These are phyloP conservation scores for Falco punctatus DNA, from an alignment of 2,113 vertebrate genomes.

Conservation along the genomic window DNA sequence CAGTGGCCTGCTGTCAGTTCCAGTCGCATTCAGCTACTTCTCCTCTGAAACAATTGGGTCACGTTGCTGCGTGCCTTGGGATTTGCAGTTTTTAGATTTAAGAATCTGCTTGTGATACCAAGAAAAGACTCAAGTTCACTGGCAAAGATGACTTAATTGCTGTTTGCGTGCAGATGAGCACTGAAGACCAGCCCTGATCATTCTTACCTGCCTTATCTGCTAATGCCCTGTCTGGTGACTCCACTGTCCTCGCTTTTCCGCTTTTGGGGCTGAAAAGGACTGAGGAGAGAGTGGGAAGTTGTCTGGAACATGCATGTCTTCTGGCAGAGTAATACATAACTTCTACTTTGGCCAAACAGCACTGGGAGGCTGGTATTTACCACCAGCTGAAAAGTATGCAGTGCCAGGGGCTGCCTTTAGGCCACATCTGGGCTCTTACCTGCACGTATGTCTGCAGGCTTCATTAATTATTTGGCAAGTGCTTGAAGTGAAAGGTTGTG, in stretches of 20 bases:
- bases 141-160: not conserved
- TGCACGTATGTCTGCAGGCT: fast-evolving
- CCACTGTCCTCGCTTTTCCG: not conserved
- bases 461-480: not conserved
- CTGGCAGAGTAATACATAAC: not conserved
- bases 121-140: not conserved
- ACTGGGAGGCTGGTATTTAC: not conserved
- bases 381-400: not conserved
- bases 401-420: not conserved
- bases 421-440: not conserved
- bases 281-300: not conserved
- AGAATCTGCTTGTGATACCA: not conserved
- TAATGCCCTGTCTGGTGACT: not conserved
- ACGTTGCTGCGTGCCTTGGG: not conserved
- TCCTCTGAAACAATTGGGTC: not conserved
- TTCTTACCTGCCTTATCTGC: not conserved
- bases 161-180: not conserved
- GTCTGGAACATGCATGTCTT: not conserved
- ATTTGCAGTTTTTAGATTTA: not conserved
- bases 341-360: not conserved
- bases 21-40: not conserved
- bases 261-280: not conserved
- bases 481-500: not conserved
- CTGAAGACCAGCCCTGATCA: not conserved
- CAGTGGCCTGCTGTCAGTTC: not conserved